A percentile compares a stretch with the other conserved stretches of the same genome.
Evolutionary conservation across 2,888 invertebrate genomes (phyloP).

Genomic region (Ormyrus thymus): DNA sequence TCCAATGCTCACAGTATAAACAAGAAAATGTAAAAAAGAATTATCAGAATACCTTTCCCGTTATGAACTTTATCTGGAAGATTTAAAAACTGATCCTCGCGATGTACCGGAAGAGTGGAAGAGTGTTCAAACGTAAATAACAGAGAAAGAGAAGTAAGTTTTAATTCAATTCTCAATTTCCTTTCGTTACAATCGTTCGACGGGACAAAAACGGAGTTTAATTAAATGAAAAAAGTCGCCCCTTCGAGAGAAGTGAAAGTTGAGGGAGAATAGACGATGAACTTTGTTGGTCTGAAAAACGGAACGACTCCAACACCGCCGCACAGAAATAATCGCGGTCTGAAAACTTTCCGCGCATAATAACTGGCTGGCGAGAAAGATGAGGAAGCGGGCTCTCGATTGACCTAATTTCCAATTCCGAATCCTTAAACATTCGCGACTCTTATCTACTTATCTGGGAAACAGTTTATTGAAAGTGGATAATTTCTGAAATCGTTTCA

Average conservation of each 20-base stretch:
- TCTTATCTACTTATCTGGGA: conserved; percentile 13
- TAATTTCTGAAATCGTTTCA: conserved; percentile 28
- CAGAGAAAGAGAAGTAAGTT: background rate
- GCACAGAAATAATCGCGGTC: conserved; percentile 25
- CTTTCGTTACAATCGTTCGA: no score
- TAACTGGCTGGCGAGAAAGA: background rate
- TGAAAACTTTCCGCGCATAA: conserved; percentile 34
- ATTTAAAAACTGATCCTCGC: no score
- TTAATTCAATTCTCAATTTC: no score
- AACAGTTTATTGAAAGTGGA: conserved; percentile 23
- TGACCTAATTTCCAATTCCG: conserved; percentile 31
- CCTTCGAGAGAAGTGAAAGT: conserved; percentile 22
- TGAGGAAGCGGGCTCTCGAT: conserved; percentile 6
- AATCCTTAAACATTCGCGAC: conserved; percentile 14
- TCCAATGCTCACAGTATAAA: no score
- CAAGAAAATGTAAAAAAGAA: no score
- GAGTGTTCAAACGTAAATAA: background rate
- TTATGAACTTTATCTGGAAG: no score
- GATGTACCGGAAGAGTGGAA: no score
- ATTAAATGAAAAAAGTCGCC: background rate
- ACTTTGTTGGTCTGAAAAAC: conserved; percentile 12
- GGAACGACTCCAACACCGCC: background rate
- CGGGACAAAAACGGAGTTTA: background rate
- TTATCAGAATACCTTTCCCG: no score
- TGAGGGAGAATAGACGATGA: conserved; percentile 11